Evolutionary conservation across 2,113 vertebrate genomes (phyloP).

Genomic region (Chamaea fasciata): DNA sequence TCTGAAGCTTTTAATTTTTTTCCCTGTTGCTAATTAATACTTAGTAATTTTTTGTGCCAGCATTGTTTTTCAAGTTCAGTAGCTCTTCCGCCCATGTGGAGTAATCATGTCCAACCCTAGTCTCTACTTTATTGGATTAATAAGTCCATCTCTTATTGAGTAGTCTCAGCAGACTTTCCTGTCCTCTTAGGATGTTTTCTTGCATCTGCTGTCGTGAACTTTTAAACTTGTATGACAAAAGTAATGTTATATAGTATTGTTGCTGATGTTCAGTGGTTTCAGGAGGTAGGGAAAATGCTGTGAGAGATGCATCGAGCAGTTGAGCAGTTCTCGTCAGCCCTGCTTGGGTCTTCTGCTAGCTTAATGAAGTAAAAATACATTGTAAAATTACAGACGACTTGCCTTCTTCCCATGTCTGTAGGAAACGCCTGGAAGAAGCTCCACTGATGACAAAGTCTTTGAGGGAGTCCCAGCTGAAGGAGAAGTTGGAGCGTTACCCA

Average conservation of each 20-base stretch:
- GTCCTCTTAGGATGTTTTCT: not conserved
- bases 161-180: not conserved
- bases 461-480: constrained; percentile 81
- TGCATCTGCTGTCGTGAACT: not conserved
- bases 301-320: not conserved
- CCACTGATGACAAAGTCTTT: constrained; percentile 86
- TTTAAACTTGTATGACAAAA: not conserved
- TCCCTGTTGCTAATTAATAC: not conserved
- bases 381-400: not conserved
- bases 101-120: not conserved
- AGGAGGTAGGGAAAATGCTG: not conserved
- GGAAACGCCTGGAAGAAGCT: constrained; percentile 86
- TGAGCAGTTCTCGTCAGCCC: not conserved
- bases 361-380: not conserved
- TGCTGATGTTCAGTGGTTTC: not conserved
- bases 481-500: constrained; percentile 88
- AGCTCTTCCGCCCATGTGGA: not conserved
- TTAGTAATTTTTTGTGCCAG: not conserved
- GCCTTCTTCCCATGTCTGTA: constrained; percentile 15
- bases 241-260: not conserved
- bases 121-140: not conserved
- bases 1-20: not conserved
- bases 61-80: not conserved
- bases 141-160: not conserved
- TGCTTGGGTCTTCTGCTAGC: not conserved